These are phyloP conservation scores for Pelecanus crispus DNA, from an alignment of 2,113 vertebrate genomes.

Conservation along the genomic window DNA sequence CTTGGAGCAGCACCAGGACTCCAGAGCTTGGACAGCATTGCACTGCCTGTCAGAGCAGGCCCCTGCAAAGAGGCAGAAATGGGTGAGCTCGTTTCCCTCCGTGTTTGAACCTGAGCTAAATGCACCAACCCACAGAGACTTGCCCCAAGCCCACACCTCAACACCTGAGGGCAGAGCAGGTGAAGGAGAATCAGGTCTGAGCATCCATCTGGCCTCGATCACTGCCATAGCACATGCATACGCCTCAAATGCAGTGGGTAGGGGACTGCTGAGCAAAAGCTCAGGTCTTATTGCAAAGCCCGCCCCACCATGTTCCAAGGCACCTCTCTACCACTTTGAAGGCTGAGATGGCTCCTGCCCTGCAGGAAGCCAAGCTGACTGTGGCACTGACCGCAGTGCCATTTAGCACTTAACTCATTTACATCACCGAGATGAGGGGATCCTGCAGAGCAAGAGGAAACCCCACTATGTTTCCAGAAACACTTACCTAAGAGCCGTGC, in stretches of 20 bases:
- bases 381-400: fast-evolving
- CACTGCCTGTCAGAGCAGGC: not conserved
- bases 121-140: not conserved
- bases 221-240: fast-evolving
- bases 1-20: not conserved
- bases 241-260: fast-evolving
- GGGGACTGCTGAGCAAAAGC: not conserved
- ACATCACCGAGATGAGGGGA: not conserved
- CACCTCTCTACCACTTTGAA: not conserved
- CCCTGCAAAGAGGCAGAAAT: not conserved
- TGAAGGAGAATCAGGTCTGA: not conserved
- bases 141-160: not conserved
- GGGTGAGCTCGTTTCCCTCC: not conserved
- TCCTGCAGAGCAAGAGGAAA: not conserved
- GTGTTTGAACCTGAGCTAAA: not conserved
- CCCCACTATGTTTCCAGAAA: not conserved
- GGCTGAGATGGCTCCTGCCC: not conserved
- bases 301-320: too few species aligned
- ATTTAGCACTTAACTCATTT: not conserved
- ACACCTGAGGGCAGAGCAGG: not conserved
- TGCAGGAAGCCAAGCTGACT: not conserved
- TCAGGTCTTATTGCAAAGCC: not conserved
- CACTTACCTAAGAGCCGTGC: not conserved
- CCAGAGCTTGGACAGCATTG: fast-evolving
- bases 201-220: not conserved